Percentiles rank a stretch among this genome's conserved stretches.
Conservation (phyloP, 2,797 vertebrate species). For the Coregonus ussuriensis region DNA sequence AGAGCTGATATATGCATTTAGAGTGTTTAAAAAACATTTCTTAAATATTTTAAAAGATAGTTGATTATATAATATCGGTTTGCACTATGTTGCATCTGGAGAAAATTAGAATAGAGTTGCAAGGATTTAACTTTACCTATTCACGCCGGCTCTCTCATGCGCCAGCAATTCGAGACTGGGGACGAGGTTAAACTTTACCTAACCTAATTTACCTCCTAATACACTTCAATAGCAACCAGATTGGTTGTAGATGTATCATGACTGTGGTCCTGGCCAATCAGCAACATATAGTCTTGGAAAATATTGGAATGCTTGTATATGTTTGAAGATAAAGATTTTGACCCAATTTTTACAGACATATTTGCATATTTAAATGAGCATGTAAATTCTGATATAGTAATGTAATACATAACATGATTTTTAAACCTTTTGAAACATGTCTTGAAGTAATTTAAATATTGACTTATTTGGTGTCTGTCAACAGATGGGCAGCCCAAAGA, state of each 20-base stretch:
- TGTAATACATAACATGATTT: background rate
- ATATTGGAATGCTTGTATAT: background rate
- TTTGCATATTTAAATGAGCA: no score
- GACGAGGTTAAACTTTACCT: background rate
- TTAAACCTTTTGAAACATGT: background rate
- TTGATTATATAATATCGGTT: background rate
- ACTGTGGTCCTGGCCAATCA: background rate
- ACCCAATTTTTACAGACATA: background rate
- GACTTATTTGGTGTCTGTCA: constrained; percentile 29
- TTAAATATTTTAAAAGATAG: background rate
- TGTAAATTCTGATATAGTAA: no score
- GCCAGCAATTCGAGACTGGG: background rate
- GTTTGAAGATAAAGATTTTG: background rate
- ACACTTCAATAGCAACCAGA: background rate
- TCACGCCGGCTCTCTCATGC: background rate
- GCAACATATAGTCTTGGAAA: background rate
- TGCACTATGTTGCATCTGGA: background rate
- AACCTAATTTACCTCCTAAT: background rate
- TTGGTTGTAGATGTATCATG: background rate
- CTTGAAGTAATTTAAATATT: background rate
- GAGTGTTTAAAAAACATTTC: background rate
- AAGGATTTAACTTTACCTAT: background rate
- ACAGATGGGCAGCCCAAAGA: constrained; percentile 69
- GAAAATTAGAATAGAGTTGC: background rate
- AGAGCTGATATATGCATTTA: background rate